Base-by-base conservation (phyloP, 2,113 vertebrate species). In the Cephalopholis sonnerati region DNA sequence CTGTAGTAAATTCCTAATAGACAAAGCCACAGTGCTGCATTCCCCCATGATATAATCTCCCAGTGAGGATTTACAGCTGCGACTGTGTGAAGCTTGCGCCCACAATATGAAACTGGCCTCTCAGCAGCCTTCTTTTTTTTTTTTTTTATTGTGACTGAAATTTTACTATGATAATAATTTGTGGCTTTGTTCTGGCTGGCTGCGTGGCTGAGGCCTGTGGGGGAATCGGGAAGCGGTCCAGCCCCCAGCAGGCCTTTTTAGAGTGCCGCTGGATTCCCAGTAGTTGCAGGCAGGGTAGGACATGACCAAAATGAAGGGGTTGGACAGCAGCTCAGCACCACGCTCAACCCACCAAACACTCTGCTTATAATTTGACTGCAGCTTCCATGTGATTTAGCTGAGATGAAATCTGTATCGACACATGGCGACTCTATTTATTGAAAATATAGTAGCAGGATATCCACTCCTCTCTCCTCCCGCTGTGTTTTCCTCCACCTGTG, bases 251-350 rank as follows among this genome's bases (percentile, higher is more conserved):
- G 91, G 81, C 87, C 86, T 81, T 73, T 54, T 22, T 15, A 48
- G 12, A 74, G 71, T 74, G 82, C 76, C 80, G 83, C 86, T 82
- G 82, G 82, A 64, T 79, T 88, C 81, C 54, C 65, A 77, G 71
- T 77, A 77, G 84, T 55, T 82, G 74, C 83, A 70, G 61, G 77
- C 86, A 80, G 76, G 79, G 80, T 74, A 79, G 74, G 87, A 94
- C 89, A 87, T 90, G 89, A 94, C 93, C 94, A 94, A 93, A 95
- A 95, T 93, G 92, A 94, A 63, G 68, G 91, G 91, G 88, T 94
- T 93, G 90, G 82, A 90, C 89, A 86, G 81, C 73, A 84, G 77
- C 83, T 78, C 75, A 69, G 87, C 85, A 87, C 78, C 86, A 61
- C 82, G 79, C 83, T 84, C 81, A 79, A 75, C 77, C 90, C 89